These are phyloP conservation scores for Meleagris gallopavo DNA, from an alignment of 2,113 vertebrate species.

Conservation along the genomic window DNA sequence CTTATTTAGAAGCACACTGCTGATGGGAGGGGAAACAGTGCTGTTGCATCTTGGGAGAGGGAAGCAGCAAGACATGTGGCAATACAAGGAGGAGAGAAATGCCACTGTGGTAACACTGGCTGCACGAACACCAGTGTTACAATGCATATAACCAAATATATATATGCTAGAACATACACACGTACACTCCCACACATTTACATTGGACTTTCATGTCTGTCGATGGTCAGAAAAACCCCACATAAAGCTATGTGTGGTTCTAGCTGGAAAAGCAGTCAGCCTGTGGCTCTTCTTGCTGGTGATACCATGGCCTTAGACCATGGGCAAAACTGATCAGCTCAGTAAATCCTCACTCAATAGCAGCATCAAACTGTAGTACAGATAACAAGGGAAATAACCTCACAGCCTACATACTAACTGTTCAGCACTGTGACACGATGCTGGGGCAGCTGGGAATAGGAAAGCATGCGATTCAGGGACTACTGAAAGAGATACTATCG, in stretches of 20 bases:
- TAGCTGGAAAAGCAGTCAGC: background rate
- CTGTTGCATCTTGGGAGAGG: background rate
- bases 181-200: background rate
- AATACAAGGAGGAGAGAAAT: background rate
- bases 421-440: background rate
- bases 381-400: background rate
- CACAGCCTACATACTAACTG: background rate
- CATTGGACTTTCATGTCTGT: background rate
- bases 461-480: background rate
- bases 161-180: background rate
- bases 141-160: background rate
- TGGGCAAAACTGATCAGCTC: background rate
- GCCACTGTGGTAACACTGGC: background rate
- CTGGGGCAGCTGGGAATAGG: background rate
- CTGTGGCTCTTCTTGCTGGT: background rate
- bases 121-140: background rate
- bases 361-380: background rate
- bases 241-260: rapidly evolving
- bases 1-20: background rate
- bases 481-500: background rate
- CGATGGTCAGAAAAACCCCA: background rate
- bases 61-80: background rate
- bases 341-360: background rate
- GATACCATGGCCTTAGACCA: background rate
- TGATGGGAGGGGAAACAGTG: background rate